Conservation (phyloP, 92 coral and sea anemone genomes). For the Scolanthus callimorphus region DNA sequence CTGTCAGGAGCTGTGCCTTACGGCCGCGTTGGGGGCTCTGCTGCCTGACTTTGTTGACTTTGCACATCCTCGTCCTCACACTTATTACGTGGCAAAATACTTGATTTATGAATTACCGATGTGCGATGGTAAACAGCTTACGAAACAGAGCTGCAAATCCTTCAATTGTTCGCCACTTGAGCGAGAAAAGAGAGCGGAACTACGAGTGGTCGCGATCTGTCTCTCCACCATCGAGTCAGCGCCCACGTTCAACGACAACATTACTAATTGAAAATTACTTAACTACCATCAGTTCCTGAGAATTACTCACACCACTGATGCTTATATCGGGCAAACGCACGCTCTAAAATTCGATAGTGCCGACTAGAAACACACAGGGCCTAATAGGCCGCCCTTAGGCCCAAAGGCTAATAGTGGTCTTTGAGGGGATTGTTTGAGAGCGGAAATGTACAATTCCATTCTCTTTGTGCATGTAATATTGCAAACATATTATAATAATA, state of each 20-base stretch:
- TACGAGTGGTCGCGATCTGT: not conserved
- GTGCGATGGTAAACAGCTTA: constrained; percentile 17
- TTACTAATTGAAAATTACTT: too few relatives aligned
- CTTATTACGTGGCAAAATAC: constrained; percentile 52
- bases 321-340: too few relatives aligned
- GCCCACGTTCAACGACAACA: not conserved
- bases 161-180: not conserved
- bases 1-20: constrained; percentile 7
- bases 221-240: not conserved
- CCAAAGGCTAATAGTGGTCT: too few relatives aligned
- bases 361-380: too few relatives aligned
- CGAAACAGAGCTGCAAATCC: constrained; percentile 8
- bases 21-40: constrained; percentile 6
- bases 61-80: constrained; percentile 38
- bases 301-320: too few relatives aligned
- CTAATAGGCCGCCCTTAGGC: too few relatives aligned
- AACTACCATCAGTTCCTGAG: too few relatives aligned
- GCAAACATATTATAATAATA: too few relatives aligned
- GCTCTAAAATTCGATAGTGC: too few relatives aligned
- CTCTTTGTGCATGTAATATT: constrained; percentile 10
- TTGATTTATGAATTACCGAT: constrained; percentile 28
- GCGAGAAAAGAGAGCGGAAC: not conserved
- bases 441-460: constrained; percentile 39
- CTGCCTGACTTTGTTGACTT: constrained; percentile 52
- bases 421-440: not conserved